Base-by-base conservation (phyloP, 2,113 vertebrate species). In the Xenus cinereus region DNA sequence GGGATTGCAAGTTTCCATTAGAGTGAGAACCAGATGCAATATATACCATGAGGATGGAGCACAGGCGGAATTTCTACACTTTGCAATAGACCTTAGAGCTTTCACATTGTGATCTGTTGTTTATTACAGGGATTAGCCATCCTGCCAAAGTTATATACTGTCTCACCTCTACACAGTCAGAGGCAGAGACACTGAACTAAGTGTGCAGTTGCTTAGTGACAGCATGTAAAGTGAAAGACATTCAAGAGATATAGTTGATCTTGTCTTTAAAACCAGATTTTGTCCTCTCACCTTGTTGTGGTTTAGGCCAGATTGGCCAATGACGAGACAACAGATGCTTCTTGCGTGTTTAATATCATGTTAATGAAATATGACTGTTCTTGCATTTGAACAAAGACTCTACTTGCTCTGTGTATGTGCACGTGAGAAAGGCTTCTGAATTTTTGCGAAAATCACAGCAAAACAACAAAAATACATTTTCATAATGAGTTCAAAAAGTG, bases 391-490 rank as follows among this genome's bases (percentile, higher is more conserved):
- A 63, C 27, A 50, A 68, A 43, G 57, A 43, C 45, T 85, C 67
- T 64, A 32, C 17, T 62, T 53, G 54, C 37, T 89, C 24, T 57
- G 3, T 9, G 13, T 46, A 56, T 19, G 13, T 4, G n/a, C 2
- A 1, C 2, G 2, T 0, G 6, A 4, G 11, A 39, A 19, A 82
- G 41, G 23, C 22, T 45, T 28, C 21, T 21, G 35, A 6, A 24
- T 41, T 45, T 35, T 75, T 64, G 22, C 39, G 39, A 69, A 72
- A 83, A 73, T 77, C 71, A 54, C 51, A 59, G 18, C 28, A 62
- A 35, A 91, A 46, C 26, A 43, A 43, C 48, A 67, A 51, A 32
- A 41, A 14, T 8, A 17, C 18, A 12, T 4, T 27, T n/a, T 80
- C 8, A 17, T 22, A 50, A 28, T 0, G 1, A 68, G 39, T 9